Evolutionary conservation across 2,113 vertebrate species (phyloP).

Genomic region (Excalfactoria chinensis): DNA sequence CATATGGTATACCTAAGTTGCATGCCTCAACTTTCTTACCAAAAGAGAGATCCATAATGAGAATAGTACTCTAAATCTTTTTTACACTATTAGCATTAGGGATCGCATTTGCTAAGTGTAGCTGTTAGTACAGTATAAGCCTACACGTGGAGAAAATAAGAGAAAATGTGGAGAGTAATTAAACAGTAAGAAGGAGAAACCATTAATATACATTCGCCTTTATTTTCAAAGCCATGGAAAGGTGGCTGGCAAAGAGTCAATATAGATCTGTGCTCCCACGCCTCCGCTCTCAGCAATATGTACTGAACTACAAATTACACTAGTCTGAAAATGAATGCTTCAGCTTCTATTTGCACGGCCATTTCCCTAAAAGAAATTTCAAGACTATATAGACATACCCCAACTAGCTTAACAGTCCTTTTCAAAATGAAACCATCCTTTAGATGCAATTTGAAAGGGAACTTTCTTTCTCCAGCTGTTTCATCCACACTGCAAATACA

Average conservation of each 20-base stretch:
- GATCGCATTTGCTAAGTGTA: neutral
- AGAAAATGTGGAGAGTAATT: neutral
- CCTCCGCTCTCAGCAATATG: neutral
- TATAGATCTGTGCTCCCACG: neutral
- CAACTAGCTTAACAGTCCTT: neutral
- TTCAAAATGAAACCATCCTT: neutral
- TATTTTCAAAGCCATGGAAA: neutral
- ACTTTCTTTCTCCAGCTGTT: neutral
- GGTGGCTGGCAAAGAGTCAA: neutral
- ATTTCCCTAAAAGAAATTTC: neutral
- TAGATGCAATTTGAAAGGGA: neutral
- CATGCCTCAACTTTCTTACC: neutral
- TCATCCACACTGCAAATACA: neutral
- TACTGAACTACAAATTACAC: neutral
- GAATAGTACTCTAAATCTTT: neutral
- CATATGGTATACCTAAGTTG: neutral
- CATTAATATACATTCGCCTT: neutral
- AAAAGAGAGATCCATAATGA: neutral
- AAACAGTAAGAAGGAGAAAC: neutral
- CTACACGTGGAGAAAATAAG: neutral
- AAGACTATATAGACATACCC: neutral
- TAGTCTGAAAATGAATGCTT: neutral
- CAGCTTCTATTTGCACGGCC: neutral
- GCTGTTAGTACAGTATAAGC: neutral
- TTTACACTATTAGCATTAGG: neutral